Percentiles rank a stretch among this genome's conserved stretches.
phyloP scores from a whole-genome alignment of 2,113 vertebrate species.

The Isurus oxyrinchus region DNA sequence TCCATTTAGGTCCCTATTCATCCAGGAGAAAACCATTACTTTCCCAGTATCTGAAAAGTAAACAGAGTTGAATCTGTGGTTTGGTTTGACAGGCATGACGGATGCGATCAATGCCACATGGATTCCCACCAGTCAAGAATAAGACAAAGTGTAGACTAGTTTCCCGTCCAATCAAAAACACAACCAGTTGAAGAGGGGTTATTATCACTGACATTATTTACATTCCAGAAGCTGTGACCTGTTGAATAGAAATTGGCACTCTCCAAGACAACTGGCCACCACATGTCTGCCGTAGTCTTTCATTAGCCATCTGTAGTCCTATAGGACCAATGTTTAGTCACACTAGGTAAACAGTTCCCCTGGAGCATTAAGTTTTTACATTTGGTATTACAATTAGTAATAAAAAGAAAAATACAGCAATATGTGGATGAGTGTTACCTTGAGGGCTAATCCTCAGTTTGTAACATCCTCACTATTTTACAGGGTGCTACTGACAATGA shows the following conservation, averaged over 20 bases:
- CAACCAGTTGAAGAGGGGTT: not conserved
- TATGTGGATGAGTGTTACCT: not conserved
- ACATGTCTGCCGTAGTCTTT: not conserved
- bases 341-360: not conserved
- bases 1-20: constrained; percentile 42
- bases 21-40: constrained; percentile 36
- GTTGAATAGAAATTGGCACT: not conserved
- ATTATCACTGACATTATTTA: not conserved
- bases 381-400: not conserved
- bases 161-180: not conserved
- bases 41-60: constrained; percentile 41
- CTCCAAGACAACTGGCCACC: not conserved
- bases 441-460: not conserved
- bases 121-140: not conserved
- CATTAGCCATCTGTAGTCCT: not conserved
- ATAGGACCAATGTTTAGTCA: not conserved
- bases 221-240: not conserved
- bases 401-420: not conserved
- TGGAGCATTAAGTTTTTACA: not conserved
- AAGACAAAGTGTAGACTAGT: not conserved
- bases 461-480: not conserved
- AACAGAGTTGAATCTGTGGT: not conserved
- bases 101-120: not conserved
- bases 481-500: not conserved
- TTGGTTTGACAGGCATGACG: not conserved